phyloP scores from a whole-genome alignment of 37 sponge, comb jelly and placozoan genomes.

The Chondrosia reniformis region DNA sequence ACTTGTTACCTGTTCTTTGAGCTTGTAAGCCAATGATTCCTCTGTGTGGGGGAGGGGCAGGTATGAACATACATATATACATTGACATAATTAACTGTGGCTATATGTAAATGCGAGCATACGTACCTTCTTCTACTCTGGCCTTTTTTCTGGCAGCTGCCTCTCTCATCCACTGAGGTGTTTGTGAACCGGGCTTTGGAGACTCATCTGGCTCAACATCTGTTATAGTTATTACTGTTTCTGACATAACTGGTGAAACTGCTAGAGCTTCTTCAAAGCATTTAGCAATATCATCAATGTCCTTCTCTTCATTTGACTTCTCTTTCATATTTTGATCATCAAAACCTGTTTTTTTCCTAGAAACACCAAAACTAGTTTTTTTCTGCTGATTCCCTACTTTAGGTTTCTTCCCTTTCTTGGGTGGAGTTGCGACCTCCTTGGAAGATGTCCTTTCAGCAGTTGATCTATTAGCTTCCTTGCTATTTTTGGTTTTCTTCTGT shows the following conservation, averaged over 20 bases:
- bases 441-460: too few relatives aligned
- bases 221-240: background rate
- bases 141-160: slow-evolving; percentile 13
- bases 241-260: background rate
- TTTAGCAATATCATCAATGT: slow-evolving; percentile 10
- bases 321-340: background rate
- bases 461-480: too few relatives aligned
- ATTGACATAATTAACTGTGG: background rate
- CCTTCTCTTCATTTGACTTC: background rate
- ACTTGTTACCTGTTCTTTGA: background rate
- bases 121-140: slow-evolving; percentile 3
- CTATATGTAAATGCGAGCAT: background rate
- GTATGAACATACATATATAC: background rate
- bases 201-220: background rate
- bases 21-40: background rate
- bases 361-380: too few relatives aligned
- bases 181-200: background rate
- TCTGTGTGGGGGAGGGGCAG: background rate
- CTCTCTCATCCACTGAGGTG: slow-evolving; percentile 5
- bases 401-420: background rate
- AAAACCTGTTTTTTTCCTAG: background rate
- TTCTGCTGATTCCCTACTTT: background rate
- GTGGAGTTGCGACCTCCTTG: too few relatives aligned
- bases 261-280: slow-evolving; percentile 17
- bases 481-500: too few relatives aligned